A percentile compares a stretch with the other conserved stretches of the same genome.
phyloP scores from a whole-genome alignment of 2,888 invertebrate genomes.

The Dicyrtomina minuta region DNA sequence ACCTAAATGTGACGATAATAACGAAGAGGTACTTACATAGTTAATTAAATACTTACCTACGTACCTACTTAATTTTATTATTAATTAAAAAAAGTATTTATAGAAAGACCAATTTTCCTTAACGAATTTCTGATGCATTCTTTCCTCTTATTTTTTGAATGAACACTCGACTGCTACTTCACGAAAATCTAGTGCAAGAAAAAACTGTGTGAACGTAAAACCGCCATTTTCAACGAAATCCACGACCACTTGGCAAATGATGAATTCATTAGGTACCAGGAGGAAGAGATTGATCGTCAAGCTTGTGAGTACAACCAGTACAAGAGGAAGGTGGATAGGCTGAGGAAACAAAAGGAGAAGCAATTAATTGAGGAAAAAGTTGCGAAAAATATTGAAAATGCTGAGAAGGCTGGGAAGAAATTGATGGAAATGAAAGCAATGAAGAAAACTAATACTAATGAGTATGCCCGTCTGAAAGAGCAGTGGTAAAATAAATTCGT shows the following conservation, averaged over 20 bases:
- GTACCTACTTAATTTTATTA: not conserved
- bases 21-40: not conserved
- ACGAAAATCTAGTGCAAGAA: too few relatives aligned
- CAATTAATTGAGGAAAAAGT: constrained; percentile 50
- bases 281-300: constrained; percentile 50
- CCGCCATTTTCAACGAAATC: constrained; percentile 39
- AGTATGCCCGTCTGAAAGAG: constrained; percentile 42
- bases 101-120: too few relatives aligned
- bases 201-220: too few relatives aligned
- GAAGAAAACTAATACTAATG: constrained; percentile 6
- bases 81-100: not conserved
- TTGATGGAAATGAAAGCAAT: constrained; percentile 31
- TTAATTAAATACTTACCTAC: not conserved
- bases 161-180: too few relatives aligned
- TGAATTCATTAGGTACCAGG: constrained; percentile 46
- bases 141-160: too few relatives aligned
- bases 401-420: constrained; percentile 41
- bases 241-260: constrained; percentile 41
- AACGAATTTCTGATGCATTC: too few relatives aligned
- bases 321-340: constrained; percentile 39
- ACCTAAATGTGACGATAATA: constrained; percentile 19
- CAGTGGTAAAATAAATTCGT: constrained; percentile 39
- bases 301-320: constrained; percentile 48
- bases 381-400: constrained; percentile 37
- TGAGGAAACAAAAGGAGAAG: constrained; percentile 47